Percentiles rank a stretch among this genome's conserved stretches.
These are phyloP conservation scores for Trididemnum miniatum DNA, from an alignment of 23 tunicate genomes.

Conservation along the genomic window DNA sequence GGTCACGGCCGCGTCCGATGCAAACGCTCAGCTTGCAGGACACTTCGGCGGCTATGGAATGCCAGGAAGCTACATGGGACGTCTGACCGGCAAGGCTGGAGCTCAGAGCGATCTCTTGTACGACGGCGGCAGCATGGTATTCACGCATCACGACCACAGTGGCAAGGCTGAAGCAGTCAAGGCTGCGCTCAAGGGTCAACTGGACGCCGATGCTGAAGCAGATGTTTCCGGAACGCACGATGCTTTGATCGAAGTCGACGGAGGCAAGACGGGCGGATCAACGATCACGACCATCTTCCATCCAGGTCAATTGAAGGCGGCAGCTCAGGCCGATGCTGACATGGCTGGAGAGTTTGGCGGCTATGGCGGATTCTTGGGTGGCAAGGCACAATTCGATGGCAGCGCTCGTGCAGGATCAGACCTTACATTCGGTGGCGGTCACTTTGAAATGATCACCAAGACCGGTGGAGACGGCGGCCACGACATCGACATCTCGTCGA, in stretches of 20 bases:
- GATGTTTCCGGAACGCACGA: background rate
- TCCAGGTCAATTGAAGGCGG: background rate
- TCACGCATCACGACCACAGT: conserved; percentile 8
- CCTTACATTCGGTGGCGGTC: background rate
- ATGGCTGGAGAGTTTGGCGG: conserved; percentile 2
- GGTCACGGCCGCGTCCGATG: background rate
- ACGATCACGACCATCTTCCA: background rate
- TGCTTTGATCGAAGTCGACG: background rate
- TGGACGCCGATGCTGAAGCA: background rate
- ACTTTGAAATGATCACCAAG: conserved; percentile 18
- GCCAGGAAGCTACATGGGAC: background rate
- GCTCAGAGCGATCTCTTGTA: conserved; percentile 12
- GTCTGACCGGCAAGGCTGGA: background rate
- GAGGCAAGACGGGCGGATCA: conserved; percentile 26
- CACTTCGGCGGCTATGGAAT: conserved; percentile 8
- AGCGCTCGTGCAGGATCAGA: background rate
- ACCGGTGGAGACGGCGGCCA: conserved; percentile 1
- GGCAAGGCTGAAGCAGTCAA: background rate
- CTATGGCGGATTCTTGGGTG: conserved; percentile 4
- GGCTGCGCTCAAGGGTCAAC: conserved; percentile 17
- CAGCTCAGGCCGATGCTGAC: background rate
- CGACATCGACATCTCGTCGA: background rate
- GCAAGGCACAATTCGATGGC: conserved; percentile 6
- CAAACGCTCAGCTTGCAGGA: conserved; percentile 1
- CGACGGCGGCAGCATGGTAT: background rate